Conservation (phyloP, 2,113 vertebrate species). For the Laticauda colubrina region DNA sequence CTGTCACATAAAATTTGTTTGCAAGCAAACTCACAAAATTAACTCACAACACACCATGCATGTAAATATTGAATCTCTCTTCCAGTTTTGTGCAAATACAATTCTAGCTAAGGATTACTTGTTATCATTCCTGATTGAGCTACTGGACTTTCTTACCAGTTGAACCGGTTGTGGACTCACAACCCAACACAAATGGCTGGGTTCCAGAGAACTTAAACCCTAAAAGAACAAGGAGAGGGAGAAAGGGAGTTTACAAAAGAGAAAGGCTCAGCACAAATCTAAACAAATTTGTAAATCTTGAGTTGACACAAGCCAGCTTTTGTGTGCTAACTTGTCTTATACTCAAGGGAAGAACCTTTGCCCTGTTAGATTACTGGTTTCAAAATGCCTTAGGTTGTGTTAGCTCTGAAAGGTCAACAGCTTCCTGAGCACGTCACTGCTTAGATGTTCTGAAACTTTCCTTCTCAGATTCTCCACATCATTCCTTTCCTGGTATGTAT, state of each 20-base stretch:
- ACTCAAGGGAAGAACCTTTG: neutral
- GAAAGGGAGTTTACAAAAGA: neutral
- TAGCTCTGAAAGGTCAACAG: neutral
- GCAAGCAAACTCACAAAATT: too few relatives aligned
- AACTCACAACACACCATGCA: too few relatives aligned
- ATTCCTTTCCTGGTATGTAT: neutral
- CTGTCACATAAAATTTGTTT: too few relatives aligned
- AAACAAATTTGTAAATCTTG: neutral
- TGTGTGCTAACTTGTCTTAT: constrained; percentile 18
- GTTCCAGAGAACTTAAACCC: neutral
- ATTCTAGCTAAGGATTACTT: too few relatives aligned
- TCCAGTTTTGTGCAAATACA: too few relatives aligned
- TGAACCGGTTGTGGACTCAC: neutral
- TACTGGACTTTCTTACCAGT: neutral
- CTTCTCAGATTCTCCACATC: neutral
- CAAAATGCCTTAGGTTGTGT: neutral
- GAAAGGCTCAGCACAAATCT: neutral
- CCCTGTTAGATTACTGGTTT: neutral
- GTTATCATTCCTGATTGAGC: neutral
- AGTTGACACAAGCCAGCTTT: neutral
- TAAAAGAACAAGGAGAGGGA: neutral
- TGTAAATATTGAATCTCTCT: too few relatives aligned
- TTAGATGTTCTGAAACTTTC: neutral
- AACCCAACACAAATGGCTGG: neutral
- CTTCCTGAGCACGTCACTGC: neutral